A percentile compares a stretch with the other conserved stretches of the same genome.
phyloP scores from a whole-genome alignment of 2,888 invertebrate species.

The Idaea dimidiata region DNA sequence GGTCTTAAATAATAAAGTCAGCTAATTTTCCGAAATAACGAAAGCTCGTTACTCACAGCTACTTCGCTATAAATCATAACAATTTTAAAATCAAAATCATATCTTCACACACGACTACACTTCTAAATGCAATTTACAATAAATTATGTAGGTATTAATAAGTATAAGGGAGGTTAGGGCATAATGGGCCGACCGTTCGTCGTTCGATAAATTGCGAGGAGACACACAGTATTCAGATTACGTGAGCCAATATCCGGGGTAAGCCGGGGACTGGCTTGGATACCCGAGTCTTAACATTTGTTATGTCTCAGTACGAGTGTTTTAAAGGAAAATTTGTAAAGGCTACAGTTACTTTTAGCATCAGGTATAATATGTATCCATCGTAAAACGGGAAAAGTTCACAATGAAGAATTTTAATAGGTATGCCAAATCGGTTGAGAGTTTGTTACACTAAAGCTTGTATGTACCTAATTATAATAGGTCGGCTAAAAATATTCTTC shows the following conservation, averaged over 20 bases:
- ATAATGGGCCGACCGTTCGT: conserved; percentile 75
- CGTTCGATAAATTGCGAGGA: conserved; percentile 78
- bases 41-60: neutral
- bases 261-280: conserved; percentile 40
- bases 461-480: too few species aligned
- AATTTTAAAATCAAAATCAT: conserved; percentile 7
- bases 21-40: neutral
- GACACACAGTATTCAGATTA: conserved; percentile 77
- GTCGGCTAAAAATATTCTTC: too few species aligned
- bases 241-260: conserved; percentile 79
- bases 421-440: too few species aligned
- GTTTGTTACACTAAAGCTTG: too few species aligned
- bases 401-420: too few species aligned
- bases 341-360: neutral
- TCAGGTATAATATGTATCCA: neutral
- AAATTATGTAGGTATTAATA: conserved; percentile 81
- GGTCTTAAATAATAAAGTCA: too few species aligned
- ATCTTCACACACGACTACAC: conserved; percentile 62
- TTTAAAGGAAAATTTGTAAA: neutral
- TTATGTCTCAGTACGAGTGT: neutral
- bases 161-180: conserved; percentile 77
- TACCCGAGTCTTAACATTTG: neutral
- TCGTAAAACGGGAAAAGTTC: too few species aligned
- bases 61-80: neutral
- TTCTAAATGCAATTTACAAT: conserved; percentile 79